Evolutionary conservation across 37 sponge, comb jelly and placozoan genomes (phyloP).

Genomic region (Agelas oroides): DNA sequence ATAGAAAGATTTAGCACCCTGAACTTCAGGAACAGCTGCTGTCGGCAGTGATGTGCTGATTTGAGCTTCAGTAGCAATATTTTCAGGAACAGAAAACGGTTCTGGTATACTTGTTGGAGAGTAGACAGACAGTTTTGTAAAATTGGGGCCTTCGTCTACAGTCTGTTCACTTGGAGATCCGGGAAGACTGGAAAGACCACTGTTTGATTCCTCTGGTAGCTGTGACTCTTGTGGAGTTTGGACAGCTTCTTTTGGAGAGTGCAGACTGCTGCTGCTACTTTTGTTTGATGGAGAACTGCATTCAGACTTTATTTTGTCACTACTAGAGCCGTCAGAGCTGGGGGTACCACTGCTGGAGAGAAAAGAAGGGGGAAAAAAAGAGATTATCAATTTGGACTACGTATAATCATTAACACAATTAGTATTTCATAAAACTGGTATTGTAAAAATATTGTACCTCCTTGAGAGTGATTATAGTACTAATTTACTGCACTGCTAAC

Average conservation of each 20-base stretch:
- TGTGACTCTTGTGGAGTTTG: not conserved
- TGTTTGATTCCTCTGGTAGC: conserved; percentile 20
- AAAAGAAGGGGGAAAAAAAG: not conserved
- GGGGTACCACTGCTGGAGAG: not conserved
- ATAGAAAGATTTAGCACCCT: conserved; percentile 33
- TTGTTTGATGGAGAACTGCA: not conserved
- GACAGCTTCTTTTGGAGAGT: conserved; percentile 49
- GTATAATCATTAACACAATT: not conserved
- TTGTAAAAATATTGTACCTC: too few species aligned
- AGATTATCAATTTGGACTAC: not conserved
- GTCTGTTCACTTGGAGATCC: conserved; percentile 9
- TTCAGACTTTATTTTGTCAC: conserved; percentile 15
- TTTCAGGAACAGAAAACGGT: conserved; percentile 38
- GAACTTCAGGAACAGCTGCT: conserved; percentile 45
- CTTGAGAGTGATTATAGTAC: too few species aligned
- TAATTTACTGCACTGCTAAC: too few species aligned
- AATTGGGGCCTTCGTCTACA: not conserved
- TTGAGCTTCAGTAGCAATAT: conserved; percentile 40
- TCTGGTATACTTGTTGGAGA: conserved; percentile 20
- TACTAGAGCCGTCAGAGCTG: not conserved
- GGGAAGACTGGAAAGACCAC: conserved; percentile 3
- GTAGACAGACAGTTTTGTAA: conserved; percentile 47
- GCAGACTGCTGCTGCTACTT: not conserved
- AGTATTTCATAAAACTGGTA: too few species aligned
- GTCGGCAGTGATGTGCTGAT: conserved; percentile 31